These are phyloP conservation scores for Papilio gigon DNA, from an alignment of 2,888 invertebrate species.

Conservation along the genomic window DNA sequence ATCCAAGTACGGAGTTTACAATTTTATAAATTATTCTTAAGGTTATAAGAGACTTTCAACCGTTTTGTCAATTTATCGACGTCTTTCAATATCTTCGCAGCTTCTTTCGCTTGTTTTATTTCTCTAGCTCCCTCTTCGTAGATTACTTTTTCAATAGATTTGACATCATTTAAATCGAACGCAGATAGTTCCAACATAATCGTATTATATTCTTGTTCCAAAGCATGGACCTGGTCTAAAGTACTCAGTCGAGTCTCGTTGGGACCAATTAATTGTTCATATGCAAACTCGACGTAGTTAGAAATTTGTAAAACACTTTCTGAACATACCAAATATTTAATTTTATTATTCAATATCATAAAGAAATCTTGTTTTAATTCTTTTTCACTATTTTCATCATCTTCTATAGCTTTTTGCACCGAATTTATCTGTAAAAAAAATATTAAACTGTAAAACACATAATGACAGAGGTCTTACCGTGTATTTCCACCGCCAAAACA, in stretches of 20 bases:
- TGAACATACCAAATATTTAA: slow-evolving; percentile 81
- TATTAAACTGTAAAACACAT: neutral
- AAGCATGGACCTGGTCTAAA: slow-evolving; percentile 83
- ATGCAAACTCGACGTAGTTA: slow-evolving; percentile 85
- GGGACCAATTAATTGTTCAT: slow-evolving; percentile 83
- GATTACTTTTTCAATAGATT: slow-evolving; percentile 68
- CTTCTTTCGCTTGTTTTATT: slow-evolving; percentile 66
- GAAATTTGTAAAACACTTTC: slow-evolving; percentile 83
- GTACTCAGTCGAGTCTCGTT: slow-evolving; percentile 84
- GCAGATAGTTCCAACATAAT: slow-evolving; percentile 70
- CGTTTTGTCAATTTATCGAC: slow-evolving; percentile 71
- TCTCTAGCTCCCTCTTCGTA: slow-evolving; percentile 64
- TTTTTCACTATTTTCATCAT: slow-evolving; percentile 62
- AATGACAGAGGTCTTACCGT: neutral
- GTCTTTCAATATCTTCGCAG: slow-evolving; percentile 68
- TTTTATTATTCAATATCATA: slow-evolving; percentile 68
- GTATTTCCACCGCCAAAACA: neutral
- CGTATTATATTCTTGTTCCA: slow-evolving; percentile 80
- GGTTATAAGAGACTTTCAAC: slow-evolving; percentile 69
- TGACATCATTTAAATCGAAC: slow-evolving; percentile 66
- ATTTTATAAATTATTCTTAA: slow-evolving; percentile 42
- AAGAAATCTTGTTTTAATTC: slow-evolving; percentile 71
- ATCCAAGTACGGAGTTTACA: neutral
- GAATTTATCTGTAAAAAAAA: slow-evolving; percentile 60
- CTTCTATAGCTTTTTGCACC: slow-evolving; percentile 61